Percentiles rank a stretch among this genome's conserved stretches.
Evolutionary conservation across 2,797 vertebrate species (phyloP).

Genomic region (Esox lucius): DNA sequence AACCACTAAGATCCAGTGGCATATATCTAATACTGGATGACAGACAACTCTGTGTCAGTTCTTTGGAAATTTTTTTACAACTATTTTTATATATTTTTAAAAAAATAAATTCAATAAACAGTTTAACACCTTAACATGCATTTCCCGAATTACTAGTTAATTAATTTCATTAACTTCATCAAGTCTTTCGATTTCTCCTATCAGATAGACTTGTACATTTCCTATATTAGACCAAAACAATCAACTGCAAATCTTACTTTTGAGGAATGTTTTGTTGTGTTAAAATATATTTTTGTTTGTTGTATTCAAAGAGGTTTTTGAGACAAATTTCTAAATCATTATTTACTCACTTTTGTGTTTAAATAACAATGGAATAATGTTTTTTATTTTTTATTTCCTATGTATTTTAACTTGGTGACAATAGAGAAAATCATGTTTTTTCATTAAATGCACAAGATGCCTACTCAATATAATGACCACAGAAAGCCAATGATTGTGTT

Average conservation of each 20-base stretch:
- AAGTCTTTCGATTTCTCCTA: background rate
- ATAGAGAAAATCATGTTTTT: background rate
- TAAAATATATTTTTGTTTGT: background rate
- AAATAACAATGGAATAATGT: background rate
- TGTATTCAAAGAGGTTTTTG: background rate
- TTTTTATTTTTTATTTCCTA: background rate
- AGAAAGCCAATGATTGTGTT: background rate
- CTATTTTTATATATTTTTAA: too few relatives aligned
- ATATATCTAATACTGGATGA: background rate
- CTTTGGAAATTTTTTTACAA: too few relatives aligned
- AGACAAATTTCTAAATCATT: background rate
- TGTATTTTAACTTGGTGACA: background rate
- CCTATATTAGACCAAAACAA: background rate
- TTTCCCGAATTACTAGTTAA: too few relatives aligned
- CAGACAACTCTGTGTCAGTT: background rate
- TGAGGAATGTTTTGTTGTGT: background rate
- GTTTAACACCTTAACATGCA: too few relatives aligned
- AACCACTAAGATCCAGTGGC: background rate
- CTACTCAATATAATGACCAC: background rate
- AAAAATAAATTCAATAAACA: background rate
- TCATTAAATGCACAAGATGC: background rate
- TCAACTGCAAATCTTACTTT: background rate
- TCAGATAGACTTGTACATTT: constrained; percentile 25
- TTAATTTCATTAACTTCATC: constrained; percentile 14
- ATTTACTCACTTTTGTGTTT: background rate